Conservation (phyloP, 2,888 invertebrate species). For the Axea sp. region DNA sequence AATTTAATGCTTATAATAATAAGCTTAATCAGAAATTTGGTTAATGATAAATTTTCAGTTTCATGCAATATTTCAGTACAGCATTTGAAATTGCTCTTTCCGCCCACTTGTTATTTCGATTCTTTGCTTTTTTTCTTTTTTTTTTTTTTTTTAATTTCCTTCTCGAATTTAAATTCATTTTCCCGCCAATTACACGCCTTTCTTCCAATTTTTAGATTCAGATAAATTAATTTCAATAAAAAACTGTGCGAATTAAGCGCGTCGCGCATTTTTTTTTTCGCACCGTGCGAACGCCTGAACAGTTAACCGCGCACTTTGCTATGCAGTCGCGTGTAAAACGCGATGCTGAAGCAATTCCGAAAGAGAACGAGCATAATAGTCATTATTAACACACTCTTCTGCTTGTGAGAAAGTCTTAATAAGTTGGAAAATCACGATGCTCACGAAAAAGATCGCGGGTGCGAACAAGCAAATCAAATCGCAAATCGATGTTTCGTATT, state of each 20-base stretch:
- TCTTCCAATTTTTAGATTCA: too few species aligned
- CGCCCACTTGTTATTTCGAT: too few species aligned
- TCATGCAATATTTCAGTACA: too few species aligned
- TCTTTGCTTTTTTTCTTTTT: too few species aligned
- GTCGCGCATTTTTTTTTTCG: slow-evolving; percentile 12
- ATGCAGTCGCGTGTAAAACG: slow-evolving; percentile 54
- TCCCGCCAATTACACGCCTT: too few species aligned
- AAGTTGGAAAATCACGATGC: slow-evolving; percentile 44
- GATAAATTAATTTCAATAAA: too few species aligned
- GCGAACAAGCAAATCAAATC: slow-evolving; percentile 14
- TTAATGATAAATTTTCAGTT: too few species aligned
- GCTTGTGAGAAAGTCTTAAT: slow-evolving; percentile 46
- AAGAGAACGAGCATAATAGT: slow-evolving; percentile 44
- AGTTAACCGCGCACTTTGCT: slow-evolving; percentile 48
- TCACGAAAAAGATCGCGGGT: slow-evolving; percentile 20
- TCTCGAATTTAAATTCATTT: too few species aligned
- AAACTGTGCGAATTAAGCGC: not conserved
- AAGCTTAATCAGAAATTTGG: too few species aligned
- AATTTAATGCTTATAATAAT: too few species aligned
- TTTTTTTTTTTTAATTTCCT: too few species aligned
- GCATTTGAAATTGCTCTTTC: too few species aligned
- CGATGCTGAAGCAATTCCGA: slow-evolving; percentile 35
- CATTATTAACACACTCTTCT: slow-evolving; percentile 44
- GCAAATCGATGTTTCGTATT: not conserved
- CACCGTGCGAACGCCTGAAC: slow-evolving; percentile 30